These are phyloP conservation scores for Ptychodera flava DNA, from an alignment of 35 echinoderm and acorn worm genomes.

Conservation along the genomic window DNA sequence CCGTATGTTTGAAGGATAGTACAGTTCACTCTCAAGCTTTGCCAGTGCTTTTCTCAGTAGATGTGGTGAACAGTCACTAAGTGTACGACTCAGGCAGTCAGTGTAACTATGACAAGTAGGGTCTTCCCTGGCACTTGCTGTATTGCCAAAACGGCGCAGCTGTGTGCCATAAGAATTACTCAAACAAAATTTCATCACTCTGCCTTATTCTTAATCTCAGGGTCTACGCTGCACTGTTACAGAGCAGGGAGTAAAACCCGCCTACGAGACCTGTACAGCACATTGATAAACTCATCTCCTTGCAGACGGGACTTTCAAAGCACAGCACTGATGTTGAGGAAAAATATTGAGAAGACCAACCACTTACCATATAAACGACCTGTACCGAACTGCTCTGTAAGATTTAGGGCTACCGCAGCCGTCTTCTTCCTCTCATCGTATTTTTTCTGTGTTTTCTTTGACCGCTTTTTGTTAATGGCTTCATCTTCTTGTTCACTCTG, in stretches of 20 bases:
- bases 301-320: no score
- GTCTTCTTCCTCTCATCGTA: conserved; percentile 77
- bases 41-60: no score
- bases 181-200: conserved; percentile 32
- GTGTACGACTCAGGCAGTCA: conserved; percentile 75
- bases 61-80: no score
- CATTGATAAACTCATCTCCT: no score
- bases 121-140: conserved; percentile 17
- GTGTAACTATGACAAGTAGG: conserved; percentile 63
- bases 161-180: conserved; percentile 39
- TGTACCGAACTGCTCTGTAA: conserved; percentile 85
- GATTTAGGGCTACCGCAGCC: conserved; percentile 49
- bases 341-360: background rate
- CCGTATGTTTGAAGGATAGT: no score
- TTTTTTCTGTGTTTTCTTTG: conserved; percentile 86
- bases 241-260: no score
- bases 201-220: no score
- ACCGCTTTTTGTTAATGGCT: conserved; percentile 62
- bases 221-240: no score
- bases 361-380: conserved; percentile 50
- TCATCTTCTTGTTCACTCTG: conserved; percentile 88
- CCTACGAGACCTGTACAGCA: no score
- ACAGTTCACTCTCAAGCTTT: no score
- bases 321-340: background rate
- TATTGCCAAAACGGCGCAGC: conserved; percentile 46